phyloP scores from a whole-genome alignment of 2,113 vertebrate genomes.

The Lycaon pictus region DNA sequence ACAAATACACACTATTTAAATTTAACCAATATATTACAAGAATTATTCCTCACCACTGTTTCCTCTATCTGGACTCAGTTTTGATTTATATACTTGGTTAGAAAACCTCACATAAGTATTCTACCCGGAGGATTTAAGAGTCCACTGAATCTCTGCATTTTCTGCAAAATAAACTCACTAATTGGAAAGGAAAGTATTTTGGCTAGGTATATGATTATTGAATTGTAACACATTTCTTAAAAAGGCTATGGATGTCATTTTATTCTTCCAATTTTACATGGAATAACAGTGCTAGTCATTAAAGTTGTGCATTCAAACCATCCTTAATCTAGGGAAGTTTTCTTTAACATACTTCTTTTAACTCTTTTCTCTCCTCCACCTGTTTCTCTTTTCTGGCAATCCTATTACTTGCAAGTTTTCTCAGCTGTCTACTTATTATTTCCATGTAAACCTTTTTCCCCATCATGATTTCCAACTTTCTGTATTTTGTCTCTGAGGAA shows the following conservation, averaged over 20 bases:
- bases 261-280: neutral
- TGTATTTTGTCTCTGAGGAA: neutral
- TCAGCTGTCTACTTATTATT: constrained; percentile 21
- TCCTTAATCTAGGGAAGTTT: neutral
- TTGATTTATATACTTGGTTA: constrained; percentile 23
- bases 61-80: neutral
- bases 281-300: neutral
- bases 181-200: neutral
- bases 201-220: neutral
- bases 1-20: neutral
- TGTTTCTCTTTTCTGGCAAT: neutral
- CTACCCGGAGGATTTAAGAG: neutral
- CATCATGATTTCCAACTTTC: neutral
- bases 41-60: neutral
- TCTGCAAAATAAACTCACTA: constrained; percentile 7
- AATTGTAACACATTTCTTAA: constrained; percentile 16
- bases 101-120: neutral
- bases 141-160: neutral
- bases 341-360: neutral
- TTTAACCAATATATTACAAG: constrained; percentile 16
- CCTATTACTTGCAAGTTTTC: neutral
- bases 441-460: neutral
- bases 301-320: neutral
- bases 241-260: neutral
- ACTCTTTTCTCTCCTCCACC: neutral